Conservation (phyloP, 2,888 invertebrate genomes). For the Diarsia mendica region DNA sequence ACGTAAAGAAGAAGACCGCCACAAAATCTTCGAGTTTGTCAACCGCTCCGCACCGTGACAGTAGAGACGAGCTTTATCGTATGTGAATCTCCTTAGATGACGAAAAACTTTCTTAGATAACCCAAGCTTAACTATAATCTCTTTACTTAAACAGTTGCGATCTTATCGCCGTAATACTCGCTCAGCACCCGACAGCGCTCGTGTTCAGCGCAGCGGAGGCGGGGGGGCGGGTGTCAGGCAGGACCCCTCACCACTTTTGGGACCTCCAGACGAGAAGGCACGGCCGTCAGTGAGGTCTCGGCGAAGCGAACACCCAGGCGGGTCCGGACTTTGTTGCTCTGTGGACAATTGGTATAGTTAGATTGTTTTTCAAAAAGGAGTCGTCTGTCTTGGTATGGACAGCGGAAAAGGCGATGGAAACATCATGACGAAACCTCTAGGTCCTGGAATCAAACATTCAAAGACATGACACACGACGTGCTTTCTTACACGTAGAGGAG, state of each 20-base stretch:
- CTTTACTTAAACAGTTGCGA: constrained; percentile 40
- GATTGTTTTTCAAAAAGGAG: neutral
- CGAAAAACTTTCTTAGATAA: neutral
- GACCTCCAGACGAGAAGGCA: constrained; percentile 70
- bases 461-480: neutral
- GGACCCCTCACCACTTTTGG: constrained; percentile 73
- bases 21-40: too few species aligned
- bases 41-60: too few species aligned
- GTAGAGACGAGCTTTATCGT: too few species aligned
- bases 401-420: too few species aligned
- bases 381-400: too few species aligned
- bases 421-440: too few species aligned
- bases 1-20: too few species aligned
- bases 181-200: constrained; percentile 82
- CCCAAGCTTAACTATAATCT: neutral
- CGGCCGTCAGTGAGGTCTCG: constrained; percentile 80
- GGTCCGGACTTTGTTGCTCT: constrained; percentile 69
- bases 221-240: constrained; percentile 85
- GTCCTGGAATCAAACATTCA: too few species aligned
- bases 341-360: constrained; percentile 3
- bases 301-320: constrained; percentile 83
- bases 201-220: constrained; percentile 81
- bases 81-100: too few species aligned
- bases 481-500: neutral
- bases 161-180: constrained; percentile 74